These are phyloP conservation scores for Hydrozoanthus gracilis DNA, from an alignment of 92 coral and sea anemone genomes.

Conservation along the genomic window DNA sequence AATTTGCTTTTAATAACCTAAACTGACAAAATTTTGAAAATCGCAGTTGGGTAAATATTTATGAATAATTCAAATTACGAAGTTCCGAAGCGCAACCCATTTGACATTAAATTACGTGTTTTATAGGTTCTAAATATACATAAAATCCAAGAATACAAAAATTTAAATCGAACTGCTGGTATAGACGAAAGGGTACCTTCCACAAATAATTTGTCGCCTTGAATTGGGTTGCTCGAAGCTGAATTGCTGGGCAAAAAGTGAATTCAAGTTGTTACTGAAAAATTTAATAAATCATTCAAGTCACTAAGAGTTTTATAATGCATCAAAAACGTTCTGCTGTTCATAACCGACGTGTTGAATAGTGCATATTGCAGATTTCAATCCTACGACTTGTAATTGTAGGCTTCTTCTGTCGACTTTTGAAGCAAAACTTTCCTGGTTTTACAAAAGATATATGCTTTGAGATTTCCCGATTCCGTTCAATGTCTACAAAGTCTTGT, in stretches of 20 bases:
- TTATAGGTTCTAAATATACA: neutral
- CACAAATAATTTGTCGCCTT: slow-evolving; percentile 1
- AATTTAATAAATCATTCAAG: neutral
- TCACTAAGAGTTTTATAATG: neutral
- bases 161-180: slow-evolving; percentile 6
- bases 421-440: neutral
- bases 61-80: neutral
- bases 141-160: neutral
- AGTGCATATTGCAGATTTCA: neutral
- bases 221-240: slow-evolving; percentile 9
- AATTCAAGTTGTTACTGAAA: neutral
- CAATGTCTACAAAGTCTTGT: neutral
- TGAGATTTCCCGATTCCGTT: neutral
- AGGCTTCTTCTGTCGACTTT: slow-evolving; percentile 1
- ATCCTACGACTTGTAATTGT: neutral
- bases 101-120: neutral
- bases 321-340: neutral
- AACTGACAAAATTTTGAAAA: neutral
- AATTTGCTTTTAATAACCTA: neutral
- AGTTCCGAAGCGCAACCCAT: slow-evolving; percentile 8
- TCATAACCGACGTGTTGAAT: neutral
- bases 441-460: neutral
- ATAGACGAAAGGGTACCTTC: neutral
- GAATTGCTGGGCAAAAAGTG: neutral
- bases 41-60: neutral